Evolutionary conservation across 2,888 invertebrate species (phyloP).

Genomic region (Sphaerophoria rueppellii): DNA sequence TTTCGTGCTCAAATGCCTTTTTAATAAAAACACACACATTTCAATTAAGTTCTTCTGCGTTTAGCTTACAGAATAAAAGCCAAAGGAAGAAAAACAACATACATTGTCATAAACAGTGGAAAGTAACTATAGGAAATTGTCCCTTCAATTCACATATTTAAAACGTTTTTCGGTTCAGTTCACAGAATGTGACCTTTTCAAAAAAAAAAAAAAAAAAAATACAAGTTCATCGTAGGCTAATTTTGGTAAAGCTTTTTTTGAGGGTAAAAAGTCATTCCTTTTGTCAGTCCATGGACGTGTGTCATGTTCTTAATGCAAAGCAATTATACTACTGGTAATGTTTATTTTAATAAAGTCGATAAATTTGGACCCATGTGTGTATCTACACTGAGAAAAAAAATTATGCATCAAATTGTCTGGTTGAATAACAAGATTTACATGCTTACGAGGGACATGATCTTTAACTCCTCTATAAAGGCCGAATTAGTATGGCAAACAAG

Average conservation of each 20-base stretch:
- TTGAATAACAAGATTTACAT: too few species aligned
- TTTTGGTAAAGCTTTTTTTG: constrained; percentile 14
- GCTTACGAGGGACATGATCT: too few species aligned
- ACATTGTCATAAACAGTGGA: too few species aligned
- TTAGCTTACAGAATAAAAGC: too few species aligned
- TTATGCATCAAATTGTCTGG: too few species aligned
- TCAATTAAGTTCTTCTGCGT: too few species aligned
- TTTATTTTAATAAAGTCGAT: constrained; percentile 1
- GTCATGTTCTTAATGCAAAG: background rate
- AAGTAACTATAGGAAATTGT: background rate
- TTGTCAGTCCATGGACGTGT: background rate
- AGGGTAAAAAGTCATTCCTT: background rate
- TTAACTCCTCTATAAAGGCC: background rate
- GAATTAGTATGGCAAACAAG: too few species aligned
- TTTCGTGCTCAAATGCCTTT: too few species aligned
- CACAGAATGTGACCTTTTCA: constrained; percentile 5
- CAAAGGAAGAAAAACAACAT: too few species aligned
- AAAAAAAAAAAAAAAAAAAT: background rate
- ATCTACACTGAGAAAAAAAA: background rate
- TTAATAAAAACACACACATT: too few species aligned
- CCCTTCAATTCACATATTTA: background rate
- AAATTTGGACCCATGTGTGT: background rate
- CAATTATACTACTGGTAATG: background rate
- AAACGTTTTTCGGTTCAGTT: background rate
- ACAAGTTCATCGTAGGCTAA: background rate